These are phyloP conservation scores for Dicrurus megarhynchus DNA, from an alignment of 2,113 vertebrate species.

Conservation along the genomic window DNA sequence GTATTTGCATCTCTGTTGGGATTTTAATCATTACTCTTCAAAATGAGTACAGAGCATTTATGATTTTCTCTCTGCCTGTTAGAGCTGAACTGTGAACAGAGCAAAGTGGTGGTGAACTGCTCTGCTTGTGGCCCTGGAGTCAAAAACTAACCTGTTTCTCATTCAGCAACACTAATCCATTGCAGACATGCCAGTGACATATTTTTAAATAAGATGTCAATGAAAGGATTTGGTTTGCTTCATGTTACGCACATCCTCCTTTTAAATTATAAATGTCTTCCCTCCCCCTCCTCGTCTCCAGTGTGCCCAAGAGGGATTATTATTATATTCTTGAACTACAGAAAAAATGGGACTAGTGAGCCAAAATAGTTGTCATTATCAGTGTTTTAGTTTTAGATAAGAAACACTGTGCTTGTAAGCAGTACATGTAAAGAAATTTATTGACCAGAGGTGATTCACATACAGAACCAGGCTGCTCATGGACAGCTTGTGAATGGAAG, in stretches of 20 bases:
- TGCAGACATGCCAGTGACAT: background rate
- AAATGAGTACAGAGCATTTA: background rate
- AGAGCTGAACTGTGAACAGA: background rate
- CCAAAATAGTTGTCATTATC: background rate
- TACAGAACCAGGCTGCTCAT: background rate
- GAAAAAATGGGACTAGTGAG: background rate
- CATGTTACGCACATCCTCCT: background rate
- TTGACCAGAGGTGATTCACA: background rate
- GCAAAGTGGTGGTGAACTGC: background rate
- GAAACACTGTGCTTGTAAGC: background rate
- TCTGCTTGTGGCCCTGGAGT: background rate
- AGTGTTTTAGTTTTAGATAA: background rate
- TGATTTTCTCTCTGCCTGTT: background rate
- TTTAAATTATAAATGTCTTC: background rate
- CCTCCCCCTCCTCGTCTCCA: accelerated
- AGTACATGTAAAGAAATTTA: background rate
- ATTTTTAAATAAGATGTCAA: background rate
- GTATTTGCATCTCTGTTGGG: background rate
- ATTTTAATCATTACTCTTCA: background rate
- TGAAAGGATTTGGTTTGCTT: background rate
- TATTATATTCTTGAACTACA: background rate
- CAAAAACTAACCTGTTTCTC: background rate
- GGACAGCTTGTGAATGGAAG: background rate
- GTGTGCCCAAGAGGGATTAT: background rate
- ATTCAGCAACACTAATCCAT: background rate